phyloP scores from a whole-genome alignment of 2,797 vertebrate species.

The Sebastiscus tertius region DNA sequence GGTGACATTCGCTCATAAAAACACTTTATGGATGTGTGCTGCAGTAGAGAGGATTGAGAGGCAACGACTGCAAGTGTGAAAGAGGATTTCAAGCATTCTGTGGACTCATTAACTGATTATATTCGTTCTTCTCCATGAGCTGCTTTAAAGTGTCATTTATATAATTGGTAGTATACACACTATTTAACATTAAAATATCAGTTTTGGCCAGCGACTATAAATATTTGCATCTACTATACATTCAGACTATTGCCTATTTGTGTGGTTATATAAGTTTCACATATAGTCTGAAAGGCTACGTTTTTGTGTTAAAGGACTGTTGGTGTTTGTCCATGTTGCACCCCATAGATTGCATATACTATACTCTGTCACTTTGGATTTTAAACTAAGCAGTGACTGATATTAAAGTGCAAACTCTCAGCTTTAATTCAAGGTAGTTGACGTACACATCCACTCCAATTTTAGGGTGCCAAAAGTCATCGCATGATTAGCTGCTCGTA shows the following conservation, averaged over 20 bases:
- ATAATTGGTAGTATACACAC: background rate
- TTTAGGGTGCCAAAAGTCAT: background rate
- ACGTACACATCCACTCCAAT: background rate
- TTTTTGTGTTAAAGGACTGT: background rate
- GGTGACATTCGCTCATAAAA: slow-evolving; percentile 28
- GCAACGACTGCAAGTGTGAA: background rate
- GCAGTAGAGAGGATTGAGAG: background rate
- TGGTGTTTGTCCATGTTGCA: background rate
- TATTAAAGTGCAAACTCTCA: background rate
- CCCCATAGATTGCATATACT: background rate
- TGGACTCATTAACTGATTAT: background rate
- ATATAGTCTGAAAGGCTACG: background rate
- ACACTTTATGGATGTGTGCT: slow-evolving; percentile 3
- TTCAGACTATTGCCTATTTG: background rate
- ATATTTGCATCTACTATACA: background rate
- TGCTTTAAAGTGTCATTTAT: background rate
- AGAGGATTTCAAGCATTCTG: background rate
- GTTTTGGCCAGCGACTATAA: background rate
- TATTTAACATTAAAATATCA: background rate
- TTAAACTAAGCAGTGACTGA: background rate
- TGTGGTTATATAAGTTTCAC: background rate
- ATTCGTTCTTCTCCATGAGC: background rate
- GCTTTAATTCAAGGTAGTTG: background rate
- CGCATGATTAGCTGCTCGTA: background rate
- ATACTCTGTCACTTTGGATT: background rate